These are phyloP conservation scores for Bursaphelenchus okinawaensis DNA, from an alignment of 2,888 invertebrate species.

Conservation along the genomic window DNA sequence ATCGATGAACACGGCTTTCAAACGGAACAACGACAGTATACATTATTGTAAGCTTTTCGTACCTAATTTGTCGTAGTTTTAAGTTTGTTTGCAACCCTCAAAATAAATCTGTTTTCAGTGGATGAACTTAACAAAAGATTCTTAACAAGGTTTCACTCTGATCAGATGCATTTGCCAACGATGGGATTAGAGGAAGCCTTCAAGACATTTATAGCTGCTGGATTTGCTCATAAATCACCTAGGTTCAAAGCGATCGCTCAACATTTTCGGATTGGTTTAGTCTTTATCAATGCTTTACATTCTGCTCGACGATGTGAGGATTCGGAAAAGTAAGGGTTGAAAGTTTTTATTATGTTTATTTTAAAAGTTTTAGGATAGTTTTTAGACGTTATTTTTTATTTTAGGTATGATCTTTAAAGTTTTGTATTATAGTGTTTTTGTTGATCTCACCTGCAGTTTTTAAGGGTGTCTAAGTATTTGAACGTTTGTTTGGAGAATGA, in stretches of 20 bases:
- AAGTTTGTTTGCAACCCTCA: too few relatives aligned
- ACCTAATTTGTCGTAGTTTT: neutral
- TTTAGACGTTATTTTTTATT: neutral
- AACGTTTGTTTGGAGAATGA: constrained; percentile 10
- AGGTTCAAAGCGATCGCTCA: constrained; percentile 11
- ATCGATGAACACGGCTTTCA: neutral
- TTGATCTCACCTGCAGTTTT: too few relatives aligned
- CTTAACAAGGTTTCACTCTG: neutral
- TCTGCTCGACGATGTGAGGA: neutral
- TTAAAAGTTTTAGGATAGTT: neutral
- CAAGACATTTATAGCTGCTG: constrained; percentile 5
- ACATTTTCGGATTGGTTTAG: constrained; percentile 6
- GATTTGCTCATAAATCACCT: neutral
- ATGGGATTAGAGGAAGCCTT: constrained; percentile 1
- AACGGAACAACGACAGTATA: neutral
- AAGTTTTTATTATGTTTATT: neutral
- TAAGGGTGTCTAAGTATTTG: constrained; percentile 3
- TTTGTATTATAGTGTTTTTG: too few relatives aligned
- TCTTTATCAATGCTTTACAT: constrained; percentile 6
- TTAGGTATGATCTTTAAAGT: too few relatives aligned
- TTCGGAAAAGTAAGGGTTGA: constrained; percentile 2
- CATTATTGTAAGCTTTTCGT: neutral
- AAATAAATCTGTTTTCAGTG: constrained; percentile 6
- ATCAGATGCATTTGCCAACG: neutral
- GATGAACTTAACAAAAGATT: constrained; percentile 6